Conservation (phyloP, 1,140 invertebrate genomes). For the Macrostomum lignano region DNA sequence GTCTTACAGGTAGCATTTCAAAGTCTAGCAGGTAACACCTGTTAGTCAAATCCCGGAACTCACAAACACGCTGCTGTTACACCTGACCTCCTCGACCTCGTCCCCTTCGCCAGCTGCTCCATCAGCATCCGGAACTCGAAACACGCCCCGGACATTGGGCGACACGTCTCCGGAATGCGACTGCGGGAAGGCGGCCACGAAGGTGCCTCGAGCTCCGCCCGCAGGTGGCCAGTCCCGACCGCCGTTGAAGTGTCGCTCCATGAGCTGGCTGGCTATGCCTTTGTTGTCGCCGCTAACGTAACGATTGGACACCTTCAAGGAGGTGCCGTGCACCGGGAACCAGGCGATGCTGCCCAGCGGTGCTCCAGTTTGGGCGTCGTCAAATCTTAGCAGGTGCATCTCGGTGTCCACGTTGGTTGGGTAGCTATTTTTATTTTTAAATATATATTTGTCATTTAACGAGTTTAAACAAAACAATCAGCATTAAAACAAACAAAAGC, state of each 20-base stretch:
- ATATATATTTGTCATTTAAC: too few relatives aligned
- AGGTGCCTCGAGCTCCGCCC: slow-evolving; percentile 41
- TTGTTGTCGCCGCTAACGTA: slow-evolving; percentile 60
- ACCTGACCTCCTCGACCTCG: too few relatives aligned
- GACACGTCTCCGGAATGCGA: slow-evolving; percentile 59
- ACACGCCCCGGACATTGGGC: slow-evolving; percentile 49
- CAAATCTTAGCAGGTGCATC: slow-evolving; percentile 43
- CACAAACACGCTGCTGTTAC: too few relatives aligned
- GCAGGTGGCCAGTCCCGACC: too few relatives aligned
- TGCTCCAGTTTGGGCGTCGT: slow-evolving; percentile 23
- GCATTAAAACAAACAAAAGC: too few relatives aligned
- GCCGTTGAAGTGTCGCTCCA: slow-evolving; percentile 51
- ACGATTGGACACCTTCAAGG: slow-evolving; percentile 64
- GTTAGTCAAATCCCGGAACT: too few relatives aligned
- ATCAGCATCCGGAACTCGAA: too few relatives aligned
- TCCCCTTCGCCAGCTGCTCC: too few relatives aligned
- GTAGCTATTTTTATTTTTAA: slow-evolving; percentile 47
- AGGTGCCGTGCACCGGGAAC: slow-evolving; percentile 61
- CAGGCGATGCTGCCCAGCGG: slow-evolving; percentile 34
- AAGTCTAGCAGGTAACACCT: too few relatives aligned
- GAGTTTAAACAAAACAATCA: too few relatives aligned
- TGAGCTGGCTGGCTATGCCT: slow-evolving; percentile 47
- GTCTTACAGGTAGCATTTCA: too few relatives aligned
- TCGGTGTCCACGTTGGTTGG: slow-evolving; percentile 46
- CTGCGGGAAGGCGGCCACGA: slow-evolving; percentile 56